Evolutionary conservation across 2,888 invertebrate species (phyloP), one percentile per base, ranked within the genome.

Genomic region (Morinoia aosen): DNA sequence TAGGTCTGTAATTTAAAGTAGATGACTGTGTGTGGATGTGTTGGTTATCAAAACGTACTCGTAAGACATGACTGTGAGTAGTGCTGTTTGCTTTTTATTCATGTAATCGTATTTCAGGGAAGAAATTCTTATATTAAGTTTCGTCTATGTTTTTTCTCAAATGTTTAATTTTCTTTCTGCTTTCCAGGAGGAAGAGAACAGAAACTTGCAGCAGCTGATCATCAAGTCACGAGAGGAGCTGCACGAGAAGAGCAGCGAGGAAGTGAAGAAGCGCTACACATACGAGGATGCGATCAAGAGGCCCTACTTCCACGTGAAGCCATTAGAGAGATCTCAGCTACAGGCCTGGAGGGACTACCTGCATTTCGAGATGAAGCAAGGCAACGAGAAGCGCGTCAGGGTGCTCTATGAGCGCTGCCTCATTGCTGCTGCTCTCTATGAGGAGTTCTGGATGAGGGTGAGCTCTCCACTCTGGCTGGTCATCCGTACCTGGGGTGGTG

Each of bases 221-320:
- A 98, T 99, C 96, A 98, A 98, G 56, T 97, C 97, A 11, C 97
- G 97, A 64, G 97, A 97, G 96, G 96, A 95, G 33, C 93, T 97
- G 19, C 97, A 97, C 96, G 97, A 96, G 11, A 95, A 95, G n/a
- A 96, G 95, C 25, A 95, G 97, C 96, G 97, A 97, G 91, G 97
- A 97, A 97, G 97, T 97, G 95, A 97, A 97, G 97, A 97, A 97
- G 95, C 97, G 97, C 95, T 96, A 96, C 96, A 94, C 95, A 58
- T 96, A 96, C 61, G 96, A 96, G 94, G 96, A 96, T 57, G 96
- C 96, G 40, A 99, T 99, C 95, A 99, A 99, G 97, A 98, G 99
- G 61, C 99, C 99, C 0, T 99, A 99, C 97, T 99, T 99, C 98
- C 99, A 99, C 97, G 99, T 99, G 58, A 99, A 99, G 97, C 99